phyloP scores from a whole-genome alignment of 2,113 vertebrate species.

The Ptilorrhoa leucosticta region DNA sequence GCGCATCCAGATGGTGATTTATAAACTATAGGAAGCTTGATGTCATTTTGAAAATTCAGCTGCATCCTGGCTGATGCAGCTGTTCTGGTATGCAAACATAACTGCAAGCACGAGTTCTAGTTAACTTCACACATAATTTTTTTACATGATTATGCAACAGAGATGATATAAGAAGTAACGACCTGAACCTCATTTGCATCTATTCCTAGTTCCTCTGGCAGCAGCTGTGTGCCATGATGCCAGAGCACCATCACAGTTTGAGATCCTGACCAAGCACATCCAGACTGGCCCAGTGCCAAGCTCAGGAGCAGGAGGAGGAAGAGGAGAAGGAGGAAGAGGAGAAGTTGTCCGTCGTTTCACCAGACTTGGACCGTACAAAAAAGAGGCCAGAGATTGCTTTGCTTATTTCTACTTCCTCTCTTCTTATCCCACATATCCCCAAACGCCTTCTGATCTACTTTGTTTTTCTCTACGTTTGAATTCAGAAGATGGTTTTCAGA shows the following conservation, averaged over 20 bases:
- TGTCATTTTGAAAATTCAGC: conserved; percentile 35
- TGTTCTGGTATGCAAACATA: background rate
- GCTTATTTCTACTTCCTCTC: background rate
- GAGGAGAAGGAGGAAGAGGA: background rate
- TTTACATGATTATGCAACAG: background rate
- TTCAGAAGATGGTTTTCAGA: background rate
- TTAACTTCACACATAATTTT: background rate
- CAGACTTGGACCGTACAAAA: background rate
- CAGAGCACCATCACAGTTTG: background rate
- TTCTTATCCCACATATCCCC: background rate
- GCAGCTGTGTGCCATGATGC: background rate
- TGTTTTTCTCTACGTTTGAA: background rate
- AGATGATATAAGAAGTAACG: background rate
- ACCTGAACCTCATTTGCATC: background rate
- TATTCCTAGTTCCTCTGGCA: background rate
- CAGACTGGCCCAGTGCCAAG: background rate
- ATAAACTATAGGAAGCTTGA: conserved; percentile 21
- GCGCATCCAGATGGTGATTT: conserved; percentile 29
- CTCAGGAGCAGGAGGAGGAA: background rate
- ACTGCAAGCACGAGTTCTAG: background rate
- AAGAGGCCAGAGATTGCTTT: background rate
- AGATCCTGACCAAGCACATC: background rate
- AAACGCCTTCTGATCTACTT: background rate
- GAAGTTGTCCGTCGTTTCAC: background rate
- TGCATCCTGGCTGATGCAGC: background rate